Evolutionary conservation across 2,797 vertebrate genomes (phyloP).

Genomic region (Paratrypauchen microcephalus): DNA sequence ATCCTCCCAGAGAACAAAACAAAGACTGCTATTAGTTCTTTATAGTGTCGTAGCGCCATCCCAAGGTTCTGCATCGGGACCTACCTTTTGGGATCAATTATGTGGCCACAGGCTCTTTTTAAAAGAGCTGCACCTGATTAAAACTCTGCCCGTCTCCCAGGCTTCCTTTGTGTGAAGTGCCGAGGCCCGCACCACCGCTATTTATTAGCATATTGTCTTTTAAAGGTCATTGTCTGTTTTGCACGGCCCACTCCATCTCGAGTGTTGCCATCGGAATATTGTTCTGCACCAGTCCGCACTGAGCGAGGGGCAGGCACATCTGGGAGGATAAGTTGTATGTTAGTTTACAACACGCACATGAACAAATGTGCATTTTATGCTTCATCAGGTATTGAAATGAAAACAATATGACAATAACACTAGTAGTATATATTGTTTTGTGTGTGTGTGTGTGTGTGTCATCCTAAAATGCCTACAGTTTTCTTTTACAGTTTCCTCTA

Average conservation of each 20-base stretch:
- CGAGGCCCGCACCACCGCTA: slow-evolving; percentile 69
- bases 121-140: slow-evolving; percentile 78
- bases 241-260: slow-evolving; percentile 72
- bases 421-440: background rate
- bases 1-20: slow-evolving; percentile 66
- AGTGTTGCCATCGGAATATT: slow-evolving; percentile 66
- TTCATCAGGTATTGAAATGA: background rate
- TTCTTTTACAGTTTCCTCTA: no score
- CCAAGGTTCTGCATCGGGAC: slow-evolving; percentile 71
- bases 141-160: slow-evolving; percentile 72
- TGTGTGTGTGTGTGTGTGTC: background rate
- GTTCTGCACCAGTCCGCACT: slow-evolving; percentile 57
- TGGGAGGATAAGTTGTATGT: slow-evolving; percentile 46
- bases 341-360: slow-evolving; percentile 27
- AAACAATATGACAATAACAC: background rate
- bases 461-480: background rate
- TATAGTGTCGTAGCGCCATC: slow-evolving; percentile 59
- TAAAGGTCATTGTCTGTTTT: slow-evolving; percentile 80
- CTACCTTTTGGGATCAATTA: slow-evolving; percentile 84
- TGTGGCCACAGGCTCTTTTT: slow-evolving; percentile 77
- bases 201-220: slow-evolving; percentile 82
- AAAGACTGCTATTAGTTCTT: slow-evolving; percentile 74
- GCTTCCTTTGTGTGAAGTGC: slow-evolving; percentile 76
- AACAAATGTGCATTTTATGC: slow-evolving; percentile 9
- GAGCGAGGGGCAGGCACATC: slow-evolving; percentile 6